These are phyloP conservation scores for Sciurus niger DNA, from an alignment of 2,113 vertebrate genomes.

Conservation along the genomic window DNA sequence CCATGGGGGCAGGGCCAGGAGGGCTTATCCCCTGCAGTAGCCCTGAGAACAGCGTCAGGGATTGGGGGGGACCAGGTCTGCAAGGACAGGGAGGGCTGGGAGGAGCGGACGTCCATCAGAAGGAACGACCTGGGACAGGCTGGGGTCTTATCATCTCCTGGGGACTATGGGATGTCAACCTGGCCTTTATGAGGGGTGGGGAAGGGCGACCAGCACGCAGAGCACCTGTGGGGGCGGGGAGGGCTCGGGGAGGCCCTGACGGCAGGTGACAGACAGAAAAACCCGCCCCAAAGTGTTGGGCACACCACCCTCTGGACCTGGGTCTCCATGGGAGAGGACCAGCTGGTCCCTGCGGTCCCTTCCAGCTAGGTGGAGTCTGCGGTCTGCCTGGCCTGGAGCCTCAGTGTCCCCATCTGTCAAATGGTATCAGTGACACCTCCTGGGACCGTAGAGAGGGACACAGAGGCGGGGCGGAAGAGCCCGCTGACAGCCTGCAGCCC, in stretches of 20 bases:
- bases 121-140: background rate
- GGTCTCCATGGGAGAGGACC: background rate
- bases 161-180: background rate
- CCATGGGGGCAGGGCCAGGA: background rate
- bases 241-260: background rate
- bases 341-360: background rate
- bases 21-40: background rate
- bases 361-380: background rate
- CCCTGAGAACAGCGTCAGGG: background rate
- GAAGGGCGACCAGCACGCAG: background rate
- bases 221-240: background rate
- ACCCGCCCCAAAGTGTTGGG: background rate
- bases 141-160: background rate
- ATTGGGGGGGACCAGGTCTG: rapidly evolving
- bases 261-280: background rate
- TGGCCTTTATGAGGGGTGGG: background rate
- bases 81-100: background rate
- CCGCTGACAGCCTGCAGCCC: background rate
- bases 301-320: background rate
- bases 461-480: background rate
- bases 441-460: background rate
- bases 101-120: rapidly evolving
- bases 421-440: background rate
- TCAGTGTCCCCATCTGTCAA: background rate
- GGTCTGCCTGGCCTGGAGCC: background rate